Conservation (phyloP, 2,888 invertebrate species). For the Myopa testacea region DNA sequence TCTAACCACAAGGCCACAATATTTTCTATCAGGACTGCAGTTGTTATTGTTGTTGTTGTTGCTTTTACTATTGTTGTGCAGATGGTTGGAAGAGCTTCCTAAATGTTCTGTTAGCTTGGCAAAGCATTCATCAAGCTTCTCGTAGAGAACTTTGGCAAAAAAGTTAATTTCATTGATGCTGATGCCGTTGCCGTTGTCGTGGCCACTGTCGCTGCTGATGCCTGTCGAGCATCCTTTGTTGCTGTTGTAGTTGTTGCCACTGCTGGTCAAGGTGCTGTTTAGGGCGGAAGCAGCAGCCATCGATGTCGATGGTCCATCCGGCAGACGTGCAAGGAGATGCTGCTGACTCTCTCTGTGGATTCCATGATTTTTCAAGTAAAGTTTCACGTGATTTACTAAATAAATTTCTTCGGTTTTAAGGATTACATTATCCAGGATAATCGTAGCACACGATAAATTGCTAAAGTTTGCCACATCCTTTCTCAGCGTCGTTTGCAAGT, state of each 20-base stretch:
- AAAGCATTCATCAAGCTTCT: conserved; percentile 63
- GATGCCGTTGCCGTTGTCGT: conserved; percentile 27
- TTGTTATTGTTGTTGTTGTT: conserved; percentile 36
- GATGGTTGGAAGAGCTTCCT: conserved; percentile 39
- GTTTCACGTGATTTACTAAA: conserved; percentile 69
- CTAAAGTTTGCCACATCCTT: conserved; percentile 65
- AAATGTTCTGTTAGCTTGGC: conserved; percentile 53
- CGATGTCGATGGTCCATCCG: conserved; percentile 61
- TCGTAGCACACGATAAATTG: conserved; percentile 67
- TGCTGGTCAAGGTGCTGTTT: conserved; percentile 39
- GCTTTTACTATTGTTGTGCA: conserved; percentile 42
- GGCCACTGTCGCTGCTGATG: background rate
- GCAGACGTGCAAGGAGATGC: conserved; percentile 41
- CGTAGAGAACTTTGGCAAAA: conserved; percentile 66
- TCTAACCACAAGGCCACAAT: conserved; percentile 60
- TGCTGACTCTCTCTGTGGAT: conserved; percentile 38
- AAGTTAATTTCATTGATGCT: conserved; percentile 63
- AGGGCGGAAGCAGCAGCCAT: conserved; percentile 49
- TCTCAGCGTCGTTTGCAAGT: conserved; percentile 18
- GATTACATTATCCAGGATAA: conserved; percentile 67
- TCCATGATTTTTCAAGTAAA: conserved; percentile 66
- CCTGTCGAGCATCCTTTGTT: conserved; percentile 33
- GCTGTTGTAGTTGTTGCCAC: conserved; percentile 40
- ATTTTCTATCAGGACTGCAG: conserved; percentile 49
- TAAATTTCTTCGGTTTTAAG: conserved; percentile 69